Base-by-base conservation (phyloP, 2,113 vertebrate species). In the Sakesphorus luctuosus region DNA sequence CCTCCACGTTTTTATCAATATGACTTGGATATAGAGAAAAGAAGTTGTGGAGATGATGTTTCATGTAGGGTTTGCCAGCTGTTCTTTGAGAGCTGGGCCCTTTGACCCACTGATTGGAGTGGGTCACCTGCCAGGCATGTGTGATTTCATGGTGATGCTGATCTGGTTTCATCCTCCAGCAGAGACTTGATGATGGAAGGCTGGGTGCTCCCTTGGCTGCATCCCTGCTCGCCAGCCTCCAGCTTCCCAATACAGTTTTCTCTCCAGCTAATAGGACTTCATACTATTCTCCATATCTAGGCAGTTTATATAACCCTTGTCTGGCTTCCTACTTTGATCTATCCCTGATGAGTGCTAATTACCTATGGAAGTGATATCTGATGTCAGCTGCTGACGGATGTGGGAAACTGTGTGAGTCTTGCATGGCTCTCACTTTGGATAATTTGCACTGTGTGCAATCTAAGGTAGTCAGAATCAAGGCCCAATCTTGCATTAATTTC, bases 11-110 rank as follows among this genome's bases (percentile, higher is more conserved):
- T 83, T 63, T 40, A 24, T 31, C 61, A 17, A 35, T 18, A 5
- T 11, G 9, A 43, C 10, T 8, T 17, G 31, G 50, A 26, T 20
- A 16, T 21, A 43, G 38, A 76, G 25, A 73, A 73, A 61, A 29
- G 1, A 8, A 44, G 14, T 13, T 76, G 16, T 29, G 35, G 33
- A 63, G 15, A 33, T 4, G 31, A 10, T 1, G 1, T 8, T 33
- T 53, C 33, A 11, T 23, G 40, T 6, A 36, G 6, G 14, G 3
- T 52, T 68, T 85, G 12, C 25, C 66, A 25, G 2, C 11, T 55
- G 8, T 44, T 28, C 29, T 46, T 90, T n/a, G n/a, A 20, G 36
- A 85, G 5, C 21, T 76, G 44, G 25, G 17, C 6, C 15, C 6
- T 59, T 72, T 55, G 38, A 46, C 19, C 29, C 7, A 14, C 2